Evolutionary conservation across 2,113 vertebrate species (phyloP).

Genomic region (Dicaeum eximium): DNA sequence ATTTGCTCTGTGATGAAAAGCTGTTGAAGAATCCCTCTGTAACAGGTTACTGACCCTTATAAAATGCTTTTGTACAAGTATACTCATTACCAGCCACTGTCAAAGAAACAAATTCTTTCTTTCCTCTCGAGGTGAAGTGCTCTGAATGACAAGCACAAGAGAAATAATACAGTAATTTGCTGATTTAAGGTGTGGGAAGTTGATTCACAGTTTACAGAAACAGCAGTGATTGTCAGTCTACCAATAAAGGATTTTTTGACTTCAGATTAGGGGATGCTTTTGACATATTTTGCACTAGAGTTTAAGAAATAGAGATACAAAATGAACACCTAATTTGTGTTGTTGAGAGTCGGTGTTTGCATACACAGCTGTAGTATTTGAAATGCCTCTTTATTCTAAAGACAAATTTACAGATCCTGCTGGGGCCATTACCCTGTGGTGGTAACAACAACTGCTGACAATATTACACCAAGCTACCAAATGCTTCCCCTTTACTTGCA

Average conservation of each 20-base stretch:
- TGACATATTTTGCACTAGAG: background rate
- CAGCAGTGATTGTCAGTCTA: background rate
- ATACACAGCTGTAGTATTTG: background rate
- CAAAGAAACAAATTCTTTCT: background rate
- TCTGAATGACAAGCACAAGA: slow-evolving; percentile 3
- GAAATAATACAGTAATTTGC: slow-evolving; percentile 35
- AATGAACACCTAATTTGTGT: background rate
- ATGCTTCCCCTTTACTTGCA: background rate
- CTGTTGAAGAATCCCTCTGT: background rate
- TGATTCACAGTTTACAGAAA: slow-evolving; percentile 1
- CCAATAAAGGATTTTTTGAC: background rate
- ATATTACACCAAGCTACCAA: background rate
- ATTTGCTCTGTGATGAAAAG: background rate
- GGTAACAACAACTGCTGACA: background rate
- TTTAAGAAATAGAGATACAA: background rate
- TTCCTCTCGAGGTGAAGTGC: background rate
- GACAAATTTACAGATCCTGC: background rate
- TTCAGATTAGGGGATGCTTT: background rate
- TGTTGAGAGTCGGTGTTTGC: background rate
- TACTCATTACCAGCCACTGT: slow-evolving; percentile 6
- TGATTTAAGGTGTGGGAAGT: slow-evolving; percentile 15
- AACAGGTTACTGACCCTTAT: background rate
- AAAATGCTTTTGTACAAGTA: background rate
- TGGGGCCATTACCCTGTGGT: background rate
- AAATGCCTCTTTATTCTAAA: background rate